Conservation (phyloP, 2,888 invertebrate species). For the Colostygia pectinataria region DNA sequence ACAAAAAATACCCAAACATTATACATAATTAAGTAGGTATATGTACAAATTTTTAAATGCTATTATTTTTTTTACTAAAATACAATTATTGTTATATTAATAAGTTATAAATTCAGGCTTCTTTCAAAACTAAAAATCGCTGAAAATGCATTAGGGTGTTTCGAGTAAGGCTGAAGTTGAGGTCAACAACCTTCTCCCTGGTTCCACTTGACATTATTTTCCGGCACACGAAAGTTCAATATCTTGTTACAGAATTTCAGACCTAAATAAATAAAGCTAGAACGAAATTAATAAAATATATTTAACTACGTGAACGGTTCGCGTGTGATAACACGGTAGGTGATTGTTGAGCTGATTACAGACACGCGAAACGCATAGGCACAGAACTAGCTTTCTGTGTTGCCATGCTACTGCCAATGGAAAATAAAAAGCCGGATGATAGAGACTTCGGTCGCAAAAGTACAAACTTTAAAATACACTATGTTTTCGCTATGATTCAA, state of each 20-base stretch:
- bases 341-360: slow-evolving; percentile 31
- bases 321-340: slow-evolving; percentile 48
- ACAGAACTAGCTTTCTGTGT: slow-evolving; percentile 1
- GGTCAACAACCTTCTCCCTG: slow-evolving; percentile 19
- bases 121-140: slow-evolving; percentile 10
- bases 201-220: slow-evolving; percentile 15
- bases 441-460: no score
- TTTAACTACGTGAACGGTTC: slow-evolving; percentile 24
- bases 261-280: slow-evolving; percentile 13
- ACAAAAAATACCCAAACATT: no score
- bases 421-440: no score
- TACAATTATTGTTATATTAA: no score
- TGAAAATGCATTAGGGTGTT: slow-evolving; percentile 16
- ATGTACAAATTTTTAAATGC: no score
- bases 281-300: slow-evolving; percentile 24
- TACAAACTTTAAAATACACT: no score
- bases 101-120: slow-evolving; percentile 1
- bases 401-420: not conserved
- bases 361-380: slow-evolving; percentile 51
- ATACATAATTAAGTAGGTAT: no score
- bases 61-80: no score
- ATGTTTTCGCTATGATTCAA: no score
- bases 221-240: slow-evolving; percentile 4
- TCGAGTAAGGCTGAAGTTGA: slow-evolving; percentile 7
- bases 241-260: slow-evolving; percentile 4